Conservation (phyloP, 2,797 vertebrate genomes). For the Diglossa cyanea region DNA sequence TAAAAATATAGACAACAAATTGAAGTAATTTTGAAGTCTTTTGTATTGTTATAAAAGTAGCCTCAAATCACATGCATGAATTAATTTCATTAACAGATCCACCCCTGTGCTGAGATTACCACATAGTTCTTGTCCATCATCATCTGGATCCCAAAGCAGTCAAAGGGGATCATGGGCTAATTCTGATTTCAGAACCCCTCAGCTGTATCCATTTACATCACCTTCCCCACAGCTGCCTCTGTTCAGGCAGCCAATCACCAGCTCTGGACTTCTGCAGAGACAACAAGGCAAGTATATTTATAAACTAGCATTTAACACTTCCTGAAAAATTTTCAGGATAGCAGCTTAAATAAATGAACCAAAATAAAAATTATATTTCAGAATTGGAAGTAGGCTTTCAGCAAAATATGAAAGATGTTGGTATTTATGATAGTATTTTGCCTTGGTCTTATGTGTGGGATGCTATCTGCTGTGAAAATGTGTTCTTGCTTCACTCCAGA, state of each 20-base stretch:
- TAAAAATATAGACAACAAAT: neutral
- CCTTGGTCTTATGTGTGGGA: neutral
- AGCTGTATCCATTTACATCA: slow-evolving; percentile 61
- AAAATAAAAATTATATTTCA: neutral
- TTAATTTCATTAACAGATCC: slow-evolving; percentile 47
- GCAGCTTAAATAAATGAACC: neutral
- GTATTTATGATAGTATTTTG: neutral
- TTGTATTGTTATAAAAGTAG: neutral
- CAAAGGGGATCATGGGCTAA: slow-evolving; percentile 57
- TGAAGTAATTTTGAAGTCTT: neutral
- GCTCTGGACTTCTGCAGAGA: slow-evolving; percentile 71
- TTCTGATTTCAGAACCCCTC: slow-evolving; percentile 68
- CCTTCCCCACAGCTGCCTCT: slow-evolving; percentile 64
- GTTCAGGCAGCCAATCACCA: slow-evolving; percentile 63
- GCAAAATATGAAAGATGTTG: neutral
- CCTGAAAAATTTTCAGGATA: neutral
- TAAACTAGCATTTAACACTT: neutral
- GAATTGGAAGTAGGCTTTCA: neutral
- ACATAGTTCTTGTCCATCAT: neutral
- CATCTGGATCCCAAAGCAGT: slow-evolving; percentile 15
- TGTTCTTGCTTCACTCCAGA: neutral
- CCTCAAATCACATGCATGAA: neutral
- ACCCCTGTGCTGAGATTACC: slow-evolving; percentile 39
- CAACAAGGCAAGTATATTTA: slow-evolving; percentile 56
- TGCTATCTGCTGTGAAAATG: neutral